Base-by-base conservation (phyloP, 2,888 invertebrate species). In the Dryococelus australis region DNA sequence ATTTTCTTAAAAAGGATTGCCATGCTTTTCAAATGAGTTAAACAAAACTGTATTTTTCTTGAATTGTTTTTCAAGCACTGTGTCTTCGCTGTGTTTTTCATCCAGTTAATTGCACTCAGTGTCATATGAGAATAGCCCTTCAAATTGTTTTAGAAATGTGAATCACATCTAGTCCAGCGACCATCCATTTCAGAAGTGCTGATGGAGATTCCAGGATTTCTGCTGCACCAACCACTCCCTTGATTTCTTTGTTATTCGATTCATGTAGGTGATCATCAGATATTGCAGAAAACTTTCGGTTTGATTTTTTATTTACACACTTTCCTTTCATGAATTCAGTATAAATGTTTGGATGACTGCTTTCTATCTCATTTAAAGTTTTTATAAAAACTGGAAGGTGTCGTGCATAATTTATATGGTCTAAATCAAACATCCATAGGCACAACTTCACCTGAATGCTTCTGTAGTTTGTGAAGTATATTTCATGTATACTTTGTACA, bases 391-490 rank as follows among this genome's bases (percentile, higher is more conserved):
- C 35, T 83, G 83, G 20, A 10, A 83, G 0, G 2, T 4, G 6
- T 28, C 83, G 8, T 83, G 83, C 83, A 28, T 83, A 83, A 83
- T 83, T 83, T 83, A 43, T 83, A 83, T 83, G 83, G 83, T 83
- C 83, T 83, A 83, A 24, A 24, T 35, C 83, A 83, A 83, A 83
- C 83, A 83, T 83, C 28, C 83, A 83, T 83, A 1, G 24, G 10
- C 27, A 83, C 83, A 83, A 4, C 43, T 83, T 83, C 4, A 24
- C 24, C 35, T 35, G 83, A 35, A 83, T 43, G 83, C 27, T 83
- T 83, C 35, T 83, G 9, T 43, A 83, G 83, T 83, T 83, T 43
- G 12, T 9, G 83, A 83, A 83, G 8, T 83, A 28, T 28, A 28
- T 3, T 83, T 83, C 43, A 83, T 24, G 43, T 35, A 28, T 20